phyloP scores from a whole-genome alignment of 2,888 invertebrate species.

The Drosophila macrospina region DNA sequence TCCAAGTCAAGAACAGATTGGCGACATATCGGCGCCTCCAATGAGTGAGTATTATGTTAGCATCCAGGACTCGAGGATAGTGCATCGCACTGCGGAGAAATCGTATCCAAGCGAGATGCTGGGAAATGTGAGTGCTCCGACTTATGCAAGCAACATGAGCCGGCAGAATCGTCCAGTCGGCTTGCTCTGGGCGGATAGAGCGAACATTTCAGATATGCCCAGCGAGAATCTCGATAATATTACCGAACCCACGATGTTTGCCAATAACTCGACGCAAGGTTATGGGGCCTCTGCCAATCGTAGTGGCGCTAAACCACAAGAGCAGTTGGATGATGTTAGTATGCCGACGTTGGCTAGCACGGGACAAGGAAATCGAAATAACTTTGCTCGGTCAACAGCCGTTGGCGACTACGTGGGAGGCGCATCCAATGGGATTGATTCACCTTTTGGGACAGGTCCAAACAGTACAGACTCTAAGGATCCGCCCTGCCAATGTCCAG shows the following conservation, averaged over 20 bases:
- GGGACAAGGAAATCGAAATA: not conserved
- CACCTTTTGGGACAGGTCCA: not conserved
- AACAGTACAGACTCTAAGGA: not conserved
- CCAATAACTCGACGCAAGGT: not conserved
- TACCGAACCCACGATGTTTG: constrained; percentile 11
- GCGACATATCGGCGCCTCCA: constrained; percentile 36
- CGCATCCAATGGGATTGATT: not conserved
- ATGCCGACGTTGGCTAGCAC: constrained; percentile 8
- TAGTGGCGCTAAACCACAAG: not conserved
- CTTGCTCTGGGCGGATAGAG: not conserved
- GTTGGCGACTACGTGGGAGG: not conserved
- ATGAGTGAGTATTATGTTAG: constrained; percentile 3
- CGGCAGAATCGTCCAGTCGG: not conserved
- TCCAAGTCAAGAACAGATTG: constrained; percentile 29
- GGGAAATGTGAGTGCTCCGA: constrained; percentile 31
- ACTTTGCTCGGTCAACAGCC: constrained; percentile 4
- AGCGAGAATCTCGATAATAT: constrained; percentile 17
- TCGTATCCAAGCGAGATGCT: constrained; percentile 31
- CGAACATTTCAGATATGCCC: not conserved
- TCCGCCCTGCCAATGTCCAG: constrained; percentile 7
- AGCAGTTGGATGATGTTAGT: constrained; percentile 3
- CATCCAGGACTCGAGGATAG: not conserved
- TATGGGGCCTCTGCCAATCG: not conserved
- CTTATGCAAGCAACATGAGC: constrained; percentile 8
- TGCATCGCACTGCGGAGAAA: not conserved